These are phyloP conservation scores for Cephus sareptanus DNA, from an alignment of 2,888 invertebrate species.

Conservation along the genomic window DNA sequence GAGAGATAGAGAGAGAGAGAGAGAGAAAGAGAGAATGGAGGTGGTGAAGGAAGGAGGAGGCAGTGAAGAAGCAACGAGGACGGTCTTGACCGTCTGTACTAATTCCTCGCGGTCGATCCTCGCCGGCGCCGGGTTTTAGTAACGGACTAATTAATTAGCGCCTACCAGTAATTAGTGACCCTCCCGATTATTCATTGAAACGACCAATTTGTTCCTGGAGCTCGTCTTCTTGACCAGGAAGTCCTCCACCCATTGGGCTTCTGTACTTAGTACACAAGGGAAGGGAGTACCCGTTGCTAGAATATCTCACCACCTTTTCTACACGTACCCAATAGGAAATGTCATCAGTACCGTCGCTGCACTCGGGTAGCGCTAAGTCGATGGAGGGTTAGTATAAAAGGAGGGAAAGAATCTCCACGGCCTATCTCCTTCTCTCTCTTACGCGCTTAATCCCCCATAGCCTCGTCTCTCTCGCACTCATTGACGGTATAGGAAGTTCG, in stretches of 20 bases:
- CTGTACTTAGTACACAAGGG: background rate
- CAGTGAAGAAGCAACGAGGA: background rate
- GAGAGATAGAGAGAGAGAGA: background rate
- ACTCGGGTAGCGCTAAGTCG: background rate
- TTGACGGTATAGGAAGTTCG: background rate
- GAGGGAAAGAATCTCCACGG: background rate
- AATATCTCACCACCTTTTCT: background rate
- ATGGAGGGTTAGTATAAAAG: background rate
- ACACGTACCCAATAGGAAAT: background rate
- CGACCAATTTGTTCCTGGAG: slow-evolving; percentile 17
- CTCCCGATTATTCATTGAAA: slow-evolving; percentile 41
- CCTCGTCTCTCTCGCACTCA: background rate
- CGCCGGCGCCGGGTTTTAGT: slow-evolving; percentile 25
- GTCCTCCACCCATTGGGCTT: background rate
- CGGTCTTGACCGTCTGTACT: background rate
- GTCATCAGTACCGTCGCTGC: background rate
- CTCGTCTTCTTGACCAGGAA: slow-evolving; percentile 5
- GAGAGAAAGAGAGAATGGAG: background rate
- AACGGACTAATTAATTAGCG: slow-evolving; percentile 53
- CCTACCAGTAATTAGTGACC: slow-evolving; percentile 39
- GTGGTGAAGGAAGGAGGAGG: background rate
- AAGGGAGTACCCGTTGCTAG: background rate
- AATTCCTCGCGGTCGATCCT: background rate
- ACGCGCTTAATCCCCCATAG: background rate
- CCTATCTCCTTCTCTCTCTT: background rate